Conservation (phyloP, 2,113 vertebrate genomes). For the Perca schrenkii region DNA sequence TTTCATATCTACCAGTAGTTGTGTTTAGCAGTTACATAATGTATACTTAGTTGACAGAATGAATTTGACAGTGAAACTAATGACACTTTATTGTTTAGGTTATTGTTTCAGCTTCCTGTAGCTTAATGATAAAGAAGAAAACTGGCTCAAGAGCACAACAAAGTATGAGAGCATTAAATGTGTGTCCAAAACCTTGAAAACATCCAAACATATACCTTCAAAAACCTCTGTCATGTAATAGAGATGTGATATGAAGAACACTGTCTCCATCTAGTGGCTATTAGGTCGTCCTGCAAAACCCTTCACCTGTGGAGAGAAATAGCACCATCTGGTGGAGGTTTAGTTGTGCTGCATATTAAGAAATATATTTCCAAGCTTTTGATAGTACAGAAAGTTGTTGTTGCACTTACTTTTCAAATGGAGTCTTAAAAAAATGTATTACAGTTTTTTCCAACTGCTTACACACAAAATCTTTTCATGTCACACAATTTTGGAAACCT, state of each 20-base stretch:
- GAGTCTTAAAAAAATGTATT: background rate
- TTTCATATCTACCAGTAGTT: too few relatives aligned
- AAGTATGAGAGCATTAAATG: background rate
- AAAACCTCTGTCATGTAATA: background rate
- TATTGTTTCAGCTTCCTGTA: background rate
- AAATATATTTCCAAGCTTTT: background rate
- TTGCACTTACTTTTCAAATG: background rate
- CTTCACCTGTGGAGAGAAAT: background rate
- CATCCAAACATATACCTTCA: background rate
- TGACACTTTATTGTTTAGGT: background rate
- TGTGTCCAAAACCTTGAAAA: background rate
- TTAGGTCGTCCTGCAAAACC: background rate
- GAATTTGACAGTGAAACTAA: background rate
- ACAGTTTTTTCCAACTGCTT: too few relatives aligned
- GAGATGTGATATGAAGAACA: background rate
- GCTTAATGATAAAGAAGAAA: background rate
- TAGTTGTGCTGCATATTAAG: background rate
- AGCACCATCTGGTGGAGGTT: background rate
- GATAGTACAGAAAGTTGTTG: background rate
- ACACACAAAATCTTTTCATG: too few relatives aligned
- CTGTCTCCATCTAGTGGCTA: constrained; percentile 40
- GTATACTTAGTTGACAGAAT: background rate
- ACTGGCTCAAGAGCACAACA: background rate
- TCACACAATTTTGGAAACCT: too few relatives aligned
- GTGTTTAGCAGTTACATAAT: background rate